Evolutionary conservation across 2,113 vertebrate species (phyloP).

Genomic region (Rhea pennata): DNA sequence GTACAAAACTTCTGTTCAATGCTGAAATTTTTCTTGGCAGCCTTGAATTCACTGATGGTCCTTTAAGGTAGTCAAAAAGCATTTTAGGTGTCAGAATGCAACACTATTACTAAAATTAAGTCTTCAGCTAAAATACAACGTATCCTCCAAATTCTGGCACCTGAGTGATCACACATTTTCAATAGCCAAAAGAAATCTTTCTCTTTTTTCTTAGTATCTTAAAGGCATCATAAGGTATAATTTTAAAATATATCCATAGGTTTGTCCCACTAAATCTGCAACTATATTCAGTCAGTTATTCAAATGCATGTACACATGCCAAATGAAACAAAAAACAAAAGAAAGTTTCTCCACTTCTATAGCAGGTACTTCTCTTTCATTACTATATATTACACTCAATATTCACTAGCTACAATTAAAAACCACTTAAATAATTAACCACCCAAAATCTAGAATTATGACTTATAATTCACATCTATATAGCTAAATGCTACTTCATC

Average conservation of each 20-base stretch:
- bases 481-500: not conserved
- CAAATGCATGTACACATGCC: not conserved
- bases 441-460: not conserved
- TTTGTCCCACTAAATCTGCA: not conserved
- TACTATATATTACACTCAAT: not conserved
- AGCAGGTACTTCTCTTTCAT: not conserved
- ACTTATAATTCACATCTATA: not conserved
- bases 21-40: not conserved
- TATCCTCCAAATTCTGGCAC: not conserved
- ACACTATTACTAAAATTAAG: not conserved
- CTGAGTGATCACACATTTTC: not conserved
- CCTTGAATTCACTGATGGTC: not conserved
- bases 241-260: not conserved
- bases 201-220: not conserved
- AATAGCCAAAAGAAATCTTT: not conserved
- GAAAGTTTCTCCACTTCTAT: not conserved
- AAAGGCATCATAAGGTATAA: not conserved
- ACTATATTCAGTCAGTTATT: not conserved
- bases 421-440: not conserved
- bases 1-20: not conserved
- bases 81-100: not conserved
- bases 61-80: not conserved
- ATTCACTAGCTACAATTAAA: not conserved
- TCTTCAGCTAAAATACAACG: not conserved
- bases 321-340: not conserved